Evolutionary conservation across 2,888 invertebrate genomes (phyloP), one percentile per base, ranked within the genome.

Genomic region (Neuroscelio doddi): DNA sequence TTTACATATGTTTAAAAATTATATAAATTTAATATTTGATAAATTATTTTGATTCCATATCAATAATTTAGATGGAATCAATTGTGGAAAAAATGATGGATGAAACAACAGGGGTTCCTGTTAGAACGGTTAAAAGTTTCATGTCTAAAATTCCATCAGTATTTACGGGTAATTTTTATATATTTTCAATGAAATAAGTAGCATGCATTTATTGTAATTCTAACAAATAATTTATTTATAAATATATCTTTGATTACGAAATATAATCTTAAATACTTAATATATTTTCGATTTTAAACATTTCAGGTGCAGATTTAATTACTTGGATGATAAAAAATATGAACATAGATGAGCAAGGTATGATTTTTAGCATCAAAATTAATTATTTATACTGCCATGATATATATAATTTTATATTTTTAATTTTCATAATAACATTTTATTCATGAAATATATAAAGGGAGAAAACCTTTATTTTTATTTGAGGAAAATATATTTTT

Each of bases 61-160:
- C 46, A 7, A 45, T 46, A 15, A 34, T 62, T 62, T 85, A 98
- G 97, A 98, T 98, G 96, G 98, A 98, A 82, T 88, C 91, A 10
- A 93, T 98, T 36, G 91, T 98, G 21, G 96, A 97, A 80, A 92
- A 92, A 85, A 98, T 98, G 98, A 96, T 97, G 85, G 95, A 97
- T 77, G 97, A 97, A 85, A 89, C 88, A 58, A 90, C 90, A 0
- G 99, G 99, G 0, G 97, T 99, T 1, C 96, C 97, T 1, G 98
- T 99, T 12, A 90, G 93, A 73, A 99, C 98, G 0, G 98, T 99
- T 29, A 99, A 99, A 88, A 97, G 95, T 78, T 98, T 99, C 85
- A 96, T 98, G 94, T 94, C 97, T 49, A 98, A 98, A 87, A 97
- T 98, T 79, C 99, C 99, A 29, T 98, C 98, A 52, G 98, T 95